Evolutionary conservation across 2,888 invertebrate genomes (phyloP), one percentile per base, ranked within the genome.

Genomic region (Neria commutata): DNA sequence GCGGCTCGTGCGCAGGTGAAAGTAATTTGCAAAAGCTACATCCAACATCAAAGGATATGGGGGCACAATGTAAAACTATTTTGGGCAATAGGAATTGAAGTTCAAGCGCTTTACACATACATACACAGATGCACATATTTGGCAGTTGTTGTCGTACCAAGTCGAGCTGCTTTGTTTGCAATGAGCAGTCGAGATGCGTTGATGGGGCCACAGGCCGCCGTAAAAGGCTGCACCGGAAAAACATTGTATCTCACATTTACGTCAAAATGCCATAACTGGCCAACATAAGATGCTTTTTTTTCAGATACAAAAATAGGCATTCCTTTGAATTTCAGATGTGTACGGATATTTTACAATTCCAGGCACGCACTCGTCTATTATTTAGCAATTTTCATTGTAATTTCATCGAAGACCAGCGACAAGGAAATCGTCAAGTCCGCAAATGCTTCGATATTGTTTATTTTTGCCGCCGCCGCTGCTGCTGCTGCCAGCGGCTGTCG

Each of bases 211-310:
- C n/a, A n/a, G 29, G 5, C 6, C 17, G 42, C 52, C 21, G 16
- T 54, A 60, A 56, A 56, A 42, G 56, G 56, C 34, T 45, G 45
- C 46, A 26, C 46, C 56, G 56, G 56, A 56, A 46, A 42, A 37
- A 33, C 56, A 45, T 56, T 51, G 50, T 46, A 45, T 42, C 26
- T 34, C 11, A n/a, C n/a, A n/a, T n/a, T n/a, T n/a, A n/a, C n/a
- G n/a, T n/a, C n/a, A n/a, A n/a, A n/a, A n/a, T n/a, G n/a, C n/a
- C n/a, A n/a, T n/a, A n/a, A n/a, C n/a, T n/a, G n/a, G n/a, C n/a
- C n/a, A n/a, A n/a, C n/a, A n/a, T n/a, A n/a, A n/a, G n/a, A n/a
- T n/a, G n/a, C n/a, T n/a, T n/a, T n/a, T n/a, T n/a, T n/a, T n/a
- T n/a, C n/a, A n/a, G n/a, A n/a, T n/a, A n/a, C n/a, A n/a, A n/a